Base-by-base conservation (phyloP, 2,797 vertebrate species). In the Microctenopoma steveboyesi region DNA sequence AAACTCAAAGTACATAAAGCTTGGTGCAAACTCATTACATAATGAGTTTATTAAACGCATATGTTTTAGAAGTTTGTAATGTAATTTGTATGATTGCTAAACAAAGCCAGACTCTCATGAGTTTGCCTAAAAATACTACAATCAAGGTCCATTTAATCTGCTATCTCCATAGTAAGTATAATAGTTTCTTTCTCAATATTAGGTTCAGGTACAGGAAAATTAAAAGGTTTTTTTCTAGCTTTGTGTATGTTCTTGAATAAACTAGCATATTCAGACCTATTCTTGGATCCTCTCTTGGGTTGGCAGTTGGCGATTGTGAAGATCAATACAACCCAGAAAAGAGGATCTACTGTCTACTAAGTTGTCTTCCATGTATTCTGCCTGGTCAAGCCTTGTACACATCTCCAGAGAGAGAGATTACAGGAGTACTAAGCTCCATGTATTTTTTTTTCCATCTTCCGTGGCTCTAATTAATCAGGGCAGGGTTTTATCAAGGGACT, bases 381-480 rank as follows among this genome's bases (percentile, higher is more conserved):
- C 72, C 74, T 84, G 79, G 83, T 86, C 86, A 82, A 85, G 70
- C 68, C 72, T 71, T 54, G 76, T 80, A 79, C 78, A 56, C 74
- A 74, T 88, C 86, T 84, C 78, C 25, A 52, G 80, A 85, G 86
- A 72, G 65, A 47, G 43, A 81, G 88, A 91, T 91, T 91, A 88
- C 68, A 85, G 78, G 25, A 81, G 80, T 47, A 56, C 72, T 89
- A 87, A 90, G 71, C 88, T 88, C 61, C 72, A 85, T 73, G 83
- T 85, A 68, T 85, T 74, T 84, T 59, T 42, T 56, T 49, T 68
- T 69, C 74, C 79, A 88, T 91, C 82, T 88, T 88, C 82, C 53
- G 30, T 66, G 73, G 74, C 80, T 89, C 88, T 91, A 90, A 92
- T 92, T 90, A 93, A 91, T 88, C 90, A 83, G 90, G 72, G 86